These are phyloP conservation scores for Hyla sarda DNA, from an alignment of 2,113 vertebrate genomes.

Conservation along the genomic window DNA sequence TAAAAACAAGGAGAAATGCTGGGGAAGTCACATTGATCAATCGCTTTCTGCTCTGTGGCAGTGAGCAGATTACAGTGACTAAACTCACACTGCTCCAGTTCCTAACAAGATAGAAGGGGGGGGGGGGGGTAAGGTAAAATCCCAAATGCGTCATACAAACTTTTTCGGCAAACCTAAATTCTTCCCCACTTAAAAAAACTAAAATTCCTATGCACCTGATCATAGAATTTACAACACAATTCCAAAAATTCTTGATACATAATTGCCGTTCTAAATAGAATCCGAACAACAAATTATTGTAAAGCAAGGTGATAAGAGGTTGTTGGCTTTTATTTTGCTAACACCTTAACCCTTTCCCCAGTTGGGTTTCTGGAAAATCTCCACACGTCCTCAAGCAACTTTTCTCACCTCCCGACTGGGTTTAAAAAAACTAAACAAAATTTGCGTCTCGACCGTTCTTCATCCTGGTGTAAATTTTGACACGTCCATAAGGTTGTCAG, in stretches of 20 bases:
- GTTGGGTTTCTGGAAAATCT: not conserved
- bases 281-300: not conserved
- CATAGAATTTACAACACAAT: not conserved
- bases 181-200: too few species aligned
- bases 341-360: not conserved
- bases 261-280: not conserved
- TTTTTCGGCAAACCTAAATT: too few species aligned
- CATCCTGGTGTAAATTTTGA: not conserved
- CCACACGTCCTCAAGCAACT: not conserved
- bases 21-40: slow-evolving; percentile 50
- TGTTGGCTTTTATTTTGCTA: not conserved
- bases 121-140: not conserved
- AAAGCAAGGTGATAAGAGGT: not conserved
- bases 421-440: too few species aligned
- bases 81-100: slow-evolving; percentile 56
- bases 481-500: not conserved
- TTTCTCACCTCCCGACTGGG: not conserved
- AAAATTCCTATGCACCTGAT: not conserved
- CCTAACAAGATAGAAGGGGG: slow-evolving; percentile 60
- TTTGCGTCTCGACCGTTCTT: not conserved
- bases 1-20: slow-evolving; percentile 57
- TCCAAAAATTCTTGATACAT: not conserved
- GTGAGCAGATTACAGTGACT: slow-evolving; percentile 53
- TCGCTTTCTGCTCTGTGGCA: slow-evolving; percentile 35
- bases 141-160: not conserved